Conservation (phyloP, 2,888 invertebrate species). For the Cistogaster globosa region DNA sequence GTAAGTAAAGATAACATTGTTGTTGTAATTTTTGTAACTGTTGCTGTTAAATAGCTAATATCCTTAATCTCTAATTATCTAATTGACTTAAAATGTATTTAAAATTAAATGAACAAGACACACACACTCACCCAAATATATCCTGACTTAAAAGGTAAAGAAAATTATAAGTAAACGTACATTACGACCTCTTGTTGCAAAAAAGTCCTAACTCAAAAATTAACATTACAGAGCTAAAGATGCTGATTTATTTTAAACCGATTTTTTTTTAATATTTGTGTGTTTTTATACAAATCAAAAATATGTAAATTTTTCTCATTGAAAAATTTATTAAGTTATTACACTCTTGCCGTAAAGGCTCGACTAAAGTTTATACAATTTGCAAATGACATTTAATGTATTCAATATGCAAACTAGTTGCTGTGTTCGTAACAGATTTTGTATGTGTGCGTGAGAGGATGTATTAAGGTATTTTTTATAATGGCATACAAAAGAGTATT, state of each 20-base stretch:
- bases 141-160: not conserved
- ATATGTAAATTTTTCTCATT: no score
- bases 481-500: conserved; percentile 31
- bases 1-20: conserved; percentile 14
- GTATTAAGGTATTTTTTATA: not conserved
- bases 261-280: no score
- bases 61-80: conserved; percentile 70
- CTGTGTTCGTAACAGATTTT: not conserved
- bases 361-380: conserved; percentile 25
- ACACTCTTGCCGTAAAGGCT: no score
- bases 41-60: conserved; percentile 61
- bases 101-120: conserved; percentile 37
- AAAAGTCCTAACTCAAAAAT: no score
- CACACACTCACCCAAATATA: not conserved
- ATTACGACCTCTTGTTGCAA: no score
- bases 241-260: no score
- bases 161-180: not conserved
- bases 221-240: no score
- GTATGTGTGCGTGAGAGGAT: not conserved
- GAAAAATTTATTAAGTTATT: no score
- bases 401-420: conserved; percentile 58
- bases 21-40: conserved; percentile 1
- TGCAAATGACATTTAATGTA: conserved; percentile 63
- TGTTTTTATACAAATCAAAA: no score
- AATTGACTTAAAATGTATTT: conserved; percentile 69